Conservation (phyloP, 2,113 vertebrate genomes). For the Elephas maximus region DNA sequence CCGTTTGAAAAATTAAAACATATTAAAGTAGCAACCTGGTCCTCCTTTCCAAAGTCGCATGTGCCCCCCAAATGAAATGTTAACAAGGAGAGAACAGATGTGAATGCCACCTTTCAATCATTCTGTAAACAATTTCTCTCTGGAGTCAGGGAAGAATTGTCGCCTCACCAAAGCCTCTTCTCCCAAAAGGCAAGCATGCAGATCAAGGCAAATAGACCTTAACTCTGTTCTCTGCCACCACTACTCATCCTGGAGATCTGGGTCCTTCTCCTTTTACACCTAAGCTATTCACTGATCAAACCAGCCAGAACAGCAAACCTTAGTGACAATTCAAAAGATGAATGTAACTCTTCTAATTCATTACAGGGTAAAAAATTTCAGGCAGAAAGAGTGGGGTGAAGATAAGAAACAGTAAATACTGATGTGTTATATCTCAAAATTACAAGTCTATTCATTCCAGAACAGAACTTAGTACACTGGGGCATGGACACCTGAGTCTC, state of each 20-base stretch:
- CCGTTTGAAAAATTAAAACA: constrained; percentile 35
- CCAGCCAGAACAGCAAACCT: not conserved
- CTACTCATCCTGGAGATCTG: not conserved
- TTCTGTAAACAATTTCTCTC: not conserved
- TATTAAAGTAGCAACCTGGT: not conserved
- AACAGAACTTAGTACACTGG: not conserved
- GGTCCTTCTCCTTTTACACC: not conserved
- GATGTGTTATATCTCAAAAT: not conserved
- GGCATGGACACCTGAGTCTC: not conserved
- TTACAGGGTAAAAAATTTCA: constrained; percentile 23
- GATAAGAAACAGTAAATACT: not conserved
- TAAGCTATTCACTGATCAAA: constrained; percentile 8
- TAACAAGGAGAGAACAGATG: not conserved
- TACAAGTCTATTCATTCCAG: not conserved
- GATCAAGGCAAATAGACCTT: not conserved
- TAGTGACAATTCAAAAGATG: not conserved
- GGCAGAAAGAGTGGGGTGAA: not conserved
- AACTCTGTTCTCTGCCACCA: not conserved
- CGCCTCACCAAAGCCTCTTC: not conserved
- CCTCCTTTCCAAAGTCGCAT: not conserved
- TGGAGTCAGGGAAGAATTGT: not conserved
- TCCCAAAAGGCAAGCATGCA: not conserved
- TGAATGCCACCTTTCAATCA: not conserved
- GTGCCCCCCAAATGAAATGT: not conserved
- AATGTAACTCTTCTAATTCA: not conserved